Conservation (phyloP, 2,888 invertebrate species). For the Deilephila elpenor region DNA sequence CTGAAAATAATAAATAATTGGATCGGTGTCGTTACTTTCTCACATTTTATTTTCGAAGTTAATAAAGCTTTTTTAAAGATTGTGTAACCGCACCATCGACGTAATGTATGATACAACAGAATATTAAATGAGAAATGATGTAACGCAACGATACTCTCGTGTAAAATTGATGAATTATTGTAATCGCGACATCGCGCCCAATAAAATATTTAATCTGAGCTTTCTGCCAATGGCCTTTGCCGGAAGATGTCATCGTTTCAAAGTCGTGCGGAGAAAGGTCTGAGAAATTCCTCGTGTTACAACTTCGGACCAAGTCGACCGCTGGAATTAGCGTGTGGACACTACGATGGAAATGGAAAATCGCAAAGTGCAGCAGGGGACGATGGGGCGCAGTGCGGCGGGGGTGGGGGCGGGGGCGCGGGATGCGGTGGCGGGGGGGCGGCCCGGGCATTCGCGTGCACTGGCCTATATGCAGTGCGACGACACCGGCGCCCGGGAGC, state of each 20-base stretch:
- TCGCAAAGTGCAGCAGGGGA: conserved; percentile 72
- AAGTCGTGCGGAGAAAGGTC: conserved; percentile 67
- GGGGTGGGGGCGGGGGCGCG: conserved; percentile 41
- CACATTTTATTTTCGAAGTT: not conserved
- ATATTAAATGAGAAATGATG: conserved; percentile 8
- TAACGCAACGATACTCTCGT: not conserved
- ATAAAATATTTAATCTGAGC: conserved; percentile 50
- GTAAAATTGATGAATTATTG: conserved; percentile 20
- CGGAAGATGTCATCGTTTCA: conserved; percentile 59
- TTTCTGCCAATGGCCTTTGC: conserved; percentile 61
- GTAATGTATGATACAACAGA: conserved; percentile 23
- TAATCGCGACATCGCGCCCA: conserved; percentile 42
- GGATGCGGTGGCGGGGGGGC: conserved; percentile 50
- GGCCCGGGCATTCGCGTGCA: conserved; percentile 81
- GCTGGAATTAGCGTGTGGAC: conserved; percentile 73
- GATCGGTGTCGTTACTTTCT: conserved; percentile 18
- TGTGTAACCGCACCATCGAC: not conserved
- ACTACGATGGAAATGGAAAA: conserved; percentile 80
- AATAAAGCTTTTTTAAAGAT: conserved; percentile 13
- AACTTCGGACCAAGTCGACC: conserved; percentile 62
- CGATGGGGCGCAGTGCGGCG: conserved; percentile 42
- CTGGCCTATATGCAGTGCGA: conserved; percentile 85
- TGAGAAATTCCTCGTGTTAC: conserved; percentile 72
- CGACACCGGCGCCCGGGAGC: conserved; percentile 83
- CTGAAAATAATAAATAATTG: conserved; percentile 7